Percentiles rank a stretch among this genome's conserved stretches.
Evolutionary conservation across 1,140 invertebrate genomes (phyloP).

Genomic region (Drosophila ercepeae): DNA sequence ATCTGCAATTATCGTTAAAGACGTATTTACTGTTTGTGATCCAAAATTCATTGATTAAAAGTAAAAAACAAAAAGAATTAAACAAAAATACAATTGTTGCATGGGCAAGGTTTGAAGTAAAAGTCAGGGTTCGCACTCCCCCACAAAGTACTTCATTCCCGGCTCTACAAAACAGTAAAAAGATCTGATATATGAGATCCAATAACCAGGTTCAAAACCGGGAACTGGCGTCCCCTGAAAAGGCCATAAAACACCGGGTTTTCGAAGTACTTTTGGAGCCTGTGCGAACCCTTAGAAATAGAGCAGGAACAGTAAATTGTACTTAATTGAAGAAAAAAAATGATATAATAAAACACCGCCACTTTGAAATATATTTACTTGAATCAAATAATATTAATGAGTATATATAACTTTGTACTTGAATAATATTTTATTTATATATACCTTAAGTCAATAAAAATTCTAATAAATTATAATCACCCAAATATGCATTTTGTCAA

Average conservation of each 20-base stretch:
- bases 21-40: constrained; percentile 80
- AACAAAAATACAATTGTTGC: constrained; percentile 56
- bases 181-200: not conserved
- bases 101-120: constrained; percentile 50
- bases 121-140: constrained; percentile 35
- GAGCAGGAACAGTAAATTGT: constrained; percentile 75
- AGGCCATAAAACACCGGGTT: constrained; percentile 9
- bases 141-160: constrained; percentile 20
- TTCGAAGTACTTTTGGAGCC: constrained; percentile 19
- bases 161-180: constrained; percentile 17
- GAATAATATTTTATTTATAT: constrained; percentile 84
- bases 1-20: constrained; percentile 73
- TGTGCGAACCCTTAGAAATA: constrained; percentile 43
- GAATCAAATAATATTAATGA: constrained; percentile 82
- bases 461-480: constrained; percentile 83
- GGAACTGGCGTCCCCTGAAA: constrained; percentile 1
- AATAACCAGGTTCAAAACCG: constrained; percentile 26
- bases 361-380: constrained; percentile 81
- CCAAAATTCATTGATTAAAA: constrained; percentile 55
- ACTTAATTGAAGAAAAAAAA: constrained; percentile 57
- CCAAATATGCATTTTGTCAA: constrained; percentile 45
- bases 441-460: constrained; percentile 81
- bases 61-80: too few species aligned
- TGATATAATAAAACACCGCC: constrained; percentile 60
- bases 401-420: constrained; percentile 83